These are phyloP conservation scores for Nephotettix cincticeps DNA, from an alignment of 1,140 invertebrate species.

Conservation along the genomic window DNA sequence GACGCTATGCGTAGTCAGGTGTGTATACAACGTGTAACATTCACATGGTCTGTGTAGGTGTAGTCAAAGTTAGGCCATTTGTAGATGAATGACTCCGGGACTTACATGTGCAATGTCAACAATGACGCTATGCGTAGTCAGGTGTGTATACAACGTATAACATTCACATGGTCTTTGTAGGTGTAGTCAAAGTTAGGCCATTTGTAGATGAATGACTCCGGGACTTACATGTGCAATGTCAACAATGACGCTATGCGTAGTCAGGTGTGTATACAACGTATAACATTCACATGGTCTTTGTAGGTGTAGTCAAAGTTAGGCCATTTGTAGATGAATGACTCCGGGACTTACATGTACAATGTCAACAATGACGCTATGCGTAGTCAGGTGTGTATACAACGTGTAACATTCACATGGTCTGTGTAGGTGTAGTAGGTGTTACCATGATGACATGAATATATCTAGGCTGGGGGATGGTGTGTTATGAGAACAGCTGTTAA, in stretches of 20 bases:
- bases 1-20: slow-evolving; percentile 89
- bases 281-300: too few species aligned
- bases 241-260: slow-evolving; percentile 89
- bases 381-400: slow-evolving; percentile 63
- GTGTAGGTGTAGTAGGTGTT: too few species aligned
- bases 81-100: slow-evolving; percentile 83
- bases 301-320: too few species aligned
- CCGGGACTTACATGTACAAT: slow-evolving; percentile 88
- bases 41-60: too few species aligned
- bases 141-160: slow-evolving; percentile 50
- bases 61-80: too few species aligned
- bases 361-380: slow-evolving; percentile 90
- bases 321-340: slow-evolving; percentile 86
- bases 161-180: too few species aligned
- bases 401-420: too few species aligned
- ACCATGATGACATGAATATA: too few species aligned
- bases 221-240: slow-evolving; percentile 89
- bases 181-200: too few species aligned
- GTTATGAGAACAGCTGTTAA: too few species aligned
- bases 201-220: slow-evolving; percentile 85
- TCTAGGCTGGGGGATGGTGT: too few species aligned
- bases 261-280: slow-evolving; percentile 61
- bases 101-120: slow-evolving; percentile 91
- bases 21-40: background rate
- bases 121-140: slow-evolving; percentile 88